Evolutionary conservation across 1,140 invertebrate species (phyloP), one percentile per base, ranked within the genome.

Genomic region (Brachionus calyciflorus): DNA sequence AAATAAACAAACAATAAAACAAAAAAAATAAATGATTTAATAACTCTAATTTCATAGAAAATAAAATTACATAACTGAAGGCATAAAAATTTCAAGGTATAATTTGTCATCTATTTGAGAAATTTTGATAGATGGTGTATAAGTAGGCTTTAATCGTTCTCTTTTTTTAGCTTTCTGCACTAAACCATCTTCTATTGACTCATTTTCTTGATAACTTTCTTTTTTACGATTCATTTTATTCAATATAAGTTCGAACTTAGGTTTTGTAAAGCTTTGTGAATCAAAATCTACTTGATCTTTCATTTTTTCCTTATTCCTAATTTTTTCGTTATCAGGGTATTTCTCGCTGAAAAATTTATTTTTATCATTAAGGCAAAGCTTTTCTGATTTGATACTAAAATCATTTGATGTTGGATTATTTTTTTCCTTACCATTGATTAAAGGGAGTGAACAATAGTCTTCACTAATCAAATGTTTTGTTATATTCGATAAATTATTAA

Each of bases 91-190:
- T 21, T 60, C 55, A 2, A 60, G 7, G 37, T 60, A 21, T 9
- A 60, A 26, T 60, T 60, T 60, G 9, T 60, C 55, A 60, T 60
- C 12, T 0, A 60, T 19, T 40, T 60, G 28, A 37, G 55, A 60
- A 60, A 37, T 17, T 17, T 60, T 60, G 17, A 37, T 30, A 19
- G 55, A 60, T 60, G 55, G 55, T n/a, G 10, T 10, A 37, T 37
- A 37, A 37, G 14, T 60, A 2, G 26, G 28, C n/a, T 60, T 60
- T 9, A 12, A 33, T 60, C 37, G 33, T 37, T 60, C 55, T 60
- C 17, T n/a, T 17, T 60, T 60, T 14, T 37, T n/a, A 37, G 28
- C 19, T 37, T 60, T 60, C 3, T 28, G 37, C 17, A 17, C 17
- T 37, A 33, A 19, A 37, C 30, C 37, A 19, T 7, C 6, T 21